phyloP scores from a whole-genome alignment of 1,140 invertebrate genomes.

The Luehdorfia chinensis region DNA sequence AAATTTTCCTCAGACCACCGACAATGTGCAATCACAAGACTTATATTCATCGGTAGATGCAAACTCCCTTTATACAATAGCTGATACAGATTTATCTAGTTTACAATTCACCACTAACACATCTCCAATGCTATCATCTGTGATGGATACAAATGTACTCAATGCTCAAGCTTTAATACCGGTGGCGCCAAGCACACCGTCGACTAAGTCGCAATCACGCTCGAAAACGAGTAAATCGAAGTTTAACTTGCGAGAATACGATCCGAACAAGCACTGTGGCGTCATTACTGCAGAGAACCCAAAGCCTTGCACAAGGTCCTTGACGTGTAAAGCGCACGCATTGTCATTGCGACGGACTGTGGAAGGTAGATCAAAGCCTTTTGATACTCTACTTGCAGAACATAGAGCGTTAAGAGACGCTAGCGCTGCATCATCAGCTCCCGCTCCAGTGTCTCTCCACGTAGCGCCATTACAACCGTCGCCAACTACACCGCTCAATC shows the following conservation, averaged over 20 bases:
- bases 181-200: constrained; percentile 40
- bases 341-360: constrained; percentile 85
- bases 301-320: constrained; percentile 87
- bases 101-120: constrained; percentile 54
- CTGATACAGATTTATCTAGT: constrained; percentile 51
- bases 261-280: constrained; percentile 90
- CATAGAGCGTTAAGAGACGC: constrained; percentile 80
- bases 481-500: constrained; percentile 28
- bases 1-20: constrained; percentile 54
- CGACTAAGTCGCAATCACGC: constrained; percentile 57
- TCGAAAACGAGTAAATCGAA: constrained; percentile 78
- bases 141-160: constrained; percentile 45
- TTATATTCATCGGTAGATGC: constrained; percentile 49
- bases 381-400: constrained; percentile 88
- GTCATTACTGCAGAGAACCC: constrained; percentile 82
- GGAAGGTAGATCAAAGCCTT: constrained; percentile 84
- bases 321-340: constrained; percentile 91
- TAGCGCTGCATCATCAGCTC: constrained; percentile 28
- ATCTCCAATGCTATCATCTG: constrained; percentile 46
- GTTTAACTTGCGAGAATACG: constrained; percentile 85
- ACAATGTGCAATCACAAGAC: constrained; percentile 47
- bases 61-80: constrained; percentile 44
- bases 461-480: constrained; percentile 20
- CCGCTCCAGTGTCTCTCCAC: constrained; percentile 19
- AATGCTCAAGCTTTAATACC: constrained; percentile 50